Evolutionary conservation across 2,797 vertebrate species (phyloP).

Genomic region (Anisognathus igniventris): DNA sequence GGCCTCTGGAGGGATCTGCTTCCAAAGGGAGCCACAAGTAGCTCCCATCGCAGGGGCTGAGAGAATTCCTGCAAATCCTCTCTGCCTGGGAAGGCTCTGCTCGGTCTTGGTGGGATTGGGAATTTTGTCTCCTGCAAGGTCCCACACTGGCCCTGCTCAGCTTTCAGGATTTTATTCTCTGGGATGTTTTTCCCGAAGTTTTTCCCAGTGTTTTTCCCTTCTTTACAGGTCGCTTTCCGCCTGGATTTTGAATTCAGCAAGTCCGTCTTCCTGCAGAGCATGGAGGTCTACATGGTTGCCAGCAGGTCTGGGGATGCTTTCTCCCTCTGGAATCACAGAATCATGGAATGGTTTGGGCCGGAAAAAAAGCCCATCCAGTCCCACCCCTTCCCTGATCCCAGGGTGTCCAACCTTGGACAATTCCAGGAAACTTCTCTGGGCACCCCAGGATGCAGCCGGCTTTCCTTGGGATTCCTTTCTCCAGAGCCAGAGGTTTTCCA

Average conservation of each 20-base stretch:
- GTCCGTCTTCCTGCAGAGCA: conserved; percentile 80
- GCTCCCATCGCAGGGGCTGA: fast-evolving
- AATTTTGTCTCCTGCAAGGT: fast-evolving
- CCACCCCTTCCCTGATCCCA: not conserved
- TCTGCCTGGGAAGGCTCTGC: not conserved
- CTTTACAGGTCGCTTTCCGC: conserved; percentile 85
- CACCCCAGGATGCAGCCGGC: not conserved
- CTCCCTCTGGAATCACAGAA: not conserved
- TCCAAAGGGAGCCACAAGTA: not conserved
- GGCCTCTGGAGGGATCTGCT: not conserved
- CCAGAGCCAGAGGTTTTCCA: fast-evolving
- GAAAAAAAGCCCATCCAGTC: fast-evolving
- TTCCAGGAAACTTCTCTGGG: not conserved
- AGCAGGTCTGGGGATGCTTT: conserved; percentile 74
- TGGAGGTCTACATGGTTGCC: conserved; percentile 81
- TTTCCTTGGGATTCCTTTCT: not conserved
- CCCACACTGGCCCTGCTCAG: fast-evolving
- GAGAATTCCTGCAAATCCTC: not conserved
- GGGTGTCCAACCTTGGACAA: fast-evolving
- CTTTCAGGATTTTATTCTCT: fast-evolving
- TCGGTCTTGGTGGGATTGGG: fast-evolving
- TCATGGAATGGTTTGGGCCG: not conserved
- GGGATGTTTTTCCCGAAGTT: not conserved
- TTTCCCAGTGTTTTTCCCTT: not conserved
- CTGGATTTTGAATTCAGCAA: conserved; percentile 95